Base-by-base conservation (phyloP, 37 sponge, comb jelly and placozoan genomes). In the Chondrosia reniformis region DNA sequence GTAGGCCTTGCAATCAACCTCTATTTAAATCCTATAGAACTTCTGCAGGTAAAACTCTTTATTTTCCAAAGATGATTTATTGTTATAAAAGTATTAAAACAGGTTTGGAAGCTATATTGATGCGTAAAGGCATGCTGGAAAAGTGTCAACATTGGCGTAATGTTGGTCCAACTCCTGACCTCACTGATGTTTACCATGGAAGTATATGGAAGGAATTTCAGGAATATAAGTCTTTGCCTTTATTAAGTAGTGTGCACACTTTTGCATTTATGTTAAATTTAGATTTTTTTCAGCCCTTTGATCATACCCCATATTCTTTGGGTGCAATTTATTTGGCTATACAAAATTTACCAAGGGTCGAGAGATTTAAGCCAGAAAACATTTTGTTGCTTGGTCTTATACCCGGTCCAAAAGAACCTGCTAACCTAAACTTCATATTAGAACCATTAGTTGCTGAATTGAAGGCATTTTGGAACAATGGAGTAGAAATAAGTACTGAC, bases 201-300 rank as follows among this genome's bases (percentile, higher is more conserved):
- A 57, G 39, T 0, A 15, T 81, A 13, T 87, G 87, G 87, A 67
- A 77, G 37, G 75, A 82, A 19, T 62, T 76, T 67, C 30, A 34
- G 27, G 30, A 19, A 66, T 9, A 33, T 0, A 36, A 79, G 0
- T 55, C 22, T 7, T 7, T 5, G 24, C 72, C 64, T 33, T 81
- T 41, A 44, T 40, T 77, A 41, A 25, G 33, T 0, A 34, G 58
- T 2, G 65, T 25, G 34, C n/a, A n/a, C 17, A 79, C 65, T 79
- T 44, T 88, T 33, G 32, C 63, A 25, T 76, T 89, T 15, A 17
- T 22, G 33, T 33, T 88, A n/a, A 88, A 88, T 40, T 33, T 88
- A 36, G 89, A 88, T 55, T 83, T 84, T 81, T 88, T 88, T 67
- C 46, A 75, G 42, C 76, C 81, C 41, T 88, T 58, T 67, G 36